These are phyloP conservation scores for Epirrhoe alternata DNA, from an alignment of 2,888 invertebrate species.

Conservation along the genomic window DNA sequence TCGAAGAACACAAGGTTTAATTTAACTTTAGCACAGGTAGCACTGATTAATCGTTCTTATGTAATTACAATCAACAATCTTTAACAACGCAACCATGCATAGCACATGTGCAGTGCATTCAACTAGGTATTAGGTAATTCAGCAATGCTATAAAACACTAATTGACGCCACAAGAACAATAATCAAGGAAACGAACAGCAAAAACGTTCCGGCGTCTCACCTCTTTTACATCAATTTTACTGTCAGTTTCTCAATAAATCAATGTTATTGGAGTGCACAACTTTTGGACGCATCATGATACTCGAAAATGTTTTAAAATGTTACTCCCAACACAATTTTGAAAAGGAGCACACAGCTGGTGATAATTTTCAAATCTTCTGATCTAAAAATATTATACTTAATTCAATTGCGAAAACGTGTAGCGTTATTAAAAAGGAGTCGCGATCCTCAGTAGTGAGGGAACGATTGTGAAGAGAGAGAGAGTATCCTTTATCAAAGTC, in stretches of 20 bases:
- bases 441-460: no score
- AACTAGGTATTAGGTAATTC: neutral
- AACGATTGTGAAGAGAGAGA: no score
- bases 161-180: conserved; percentile 2
- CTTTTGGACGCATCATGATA: neutral
- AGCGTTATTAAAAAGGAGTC: no score
- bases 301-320: neutral
- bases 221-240: neutral
- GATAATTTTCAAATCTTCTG: no score
- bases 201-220: conserved; percentile 1
- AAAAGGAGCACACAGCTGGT: no score
- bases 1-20: no score
- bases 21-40: neutral
- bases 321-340: neutral
- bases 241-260: conserved; percentile 3
- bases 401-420: neutral
- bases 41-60: neutral
- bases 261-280: neutral
- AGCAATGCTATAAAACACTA: neutral
- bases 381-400: neutral
- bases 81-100: neutral
- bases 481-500: no score
- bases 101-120: neutral
- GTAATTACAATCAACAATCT: neutral
- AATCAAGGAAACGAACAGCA: conserved; percentile 1